phyloP scores from a whole-genome alignment of 2,113 vertebrate genomes.

The Charadrius vociferus region DNA sequence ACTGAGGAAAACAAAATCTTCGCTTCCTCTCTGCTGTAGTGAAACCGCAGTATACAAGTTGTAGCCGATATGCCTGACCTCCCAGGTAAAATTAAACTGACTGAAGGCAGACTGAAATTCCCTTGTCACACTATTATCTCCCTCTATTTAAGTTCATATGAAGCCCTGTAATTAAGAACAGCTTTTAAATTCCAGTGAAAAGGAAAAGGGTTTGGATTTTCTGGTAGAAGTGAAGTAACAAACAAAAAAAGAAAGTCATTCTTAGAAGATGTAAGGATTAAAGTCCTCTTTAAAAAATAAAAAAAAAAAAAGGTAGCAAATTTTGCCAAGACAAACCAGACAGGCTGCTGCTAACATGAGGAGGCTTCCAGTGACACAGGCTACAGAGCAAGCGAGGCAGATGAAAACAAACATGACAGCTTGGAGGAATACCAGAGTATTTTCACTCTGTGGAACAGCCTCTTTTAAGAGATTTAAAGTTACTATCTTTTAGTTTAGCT shows the following conservation, averaged over 20 bases:
- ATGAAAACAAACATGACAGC: neutral
- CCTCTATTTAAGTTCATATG: neutral
- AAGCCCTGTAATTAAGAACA: slow-evolving; percentile 5
- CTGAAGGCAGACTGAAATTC: neutral
- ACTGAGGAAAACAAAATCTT: neutral
- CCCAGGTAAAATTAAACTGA: neutral
- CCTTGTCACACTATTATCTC: neutral
- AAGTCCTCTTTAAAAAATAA: neutral
- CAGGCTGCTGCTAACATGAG: neutral
- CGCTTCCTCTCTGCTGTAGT: neutral
- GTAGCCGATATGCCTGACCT: neutral
- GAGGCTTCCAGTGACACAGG: neutral
- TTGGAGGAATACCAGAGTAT: neutral
- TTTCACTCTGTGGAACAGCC: neutral
- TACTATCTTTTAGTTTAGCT: neutral
- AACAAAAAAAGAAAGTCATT: neutral
- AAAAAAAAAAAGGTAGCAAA: neutral
- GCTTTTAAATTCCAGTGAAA: neutral
- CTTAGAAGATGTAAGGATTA: neutral
- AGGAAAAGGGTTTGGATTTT: neutral
- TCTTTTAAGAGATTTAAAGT: neutral
- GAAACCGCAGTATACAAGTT: neutral
- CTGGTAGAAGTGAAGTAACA: neutral
- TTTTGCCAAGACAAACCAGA: neutral
- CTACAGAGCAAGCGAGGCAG: neutral